phyloP scores from a whole-genome alignment of 2,797 vertebrate genomes.

The Vespertilio murinus region DNA sequence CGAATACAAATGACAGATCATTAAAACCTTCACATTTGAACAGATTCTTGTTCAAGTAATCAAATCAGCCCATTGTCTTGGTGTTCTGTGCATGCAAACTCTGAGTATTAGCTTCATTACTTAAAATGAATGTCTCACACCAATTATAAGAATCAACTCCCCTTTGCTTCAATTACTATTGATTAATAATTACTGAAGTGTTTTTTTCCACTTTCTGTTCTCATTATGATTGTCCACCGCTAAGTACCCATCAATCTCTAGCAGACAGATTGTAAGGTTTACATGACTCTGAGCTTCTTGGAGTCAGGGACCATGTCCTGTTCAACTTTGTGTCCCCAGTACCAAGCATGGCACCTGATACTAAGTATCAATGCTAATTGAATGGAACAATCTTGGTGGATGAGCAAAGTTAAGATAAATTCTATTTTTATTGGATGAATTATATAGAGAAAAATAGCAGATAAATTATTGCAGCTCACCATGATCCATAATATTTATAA shows the following conservation, averaged over 20 bases:
- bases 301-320: background rate
- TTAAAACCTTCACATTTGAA: background rate
- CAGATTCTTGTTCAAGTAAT: background rate
- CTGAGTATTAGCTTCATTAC: background rate
- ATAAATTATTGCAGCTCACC: background rate
- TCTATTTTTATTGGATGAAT: background rate
- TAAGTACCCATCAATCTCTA: background rate
- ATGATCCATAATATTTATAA: background rate
- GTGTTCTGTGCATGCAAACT: background rate
- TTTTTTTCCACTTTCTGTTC: slow-evolving; percentile 16
- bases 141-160: background rate
- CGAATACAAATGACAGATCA: background rate
- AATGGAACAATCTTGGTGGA: background rate
- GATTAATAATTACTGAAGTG: background rate
- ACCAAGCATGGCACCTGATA: background rate
- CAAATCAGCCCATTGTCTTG: background rate
- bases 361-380: background rate
- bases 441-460: slow-evolving; percentile 3
- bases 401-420: background rate
- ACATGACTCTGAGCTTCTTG: background rate
- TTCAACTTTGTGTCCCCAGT: background rate
- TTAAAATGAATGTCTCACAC: background rate
- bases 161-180: background rate
- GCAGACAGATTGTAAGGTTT: background rate
- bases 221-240: background rate